Base-by-base conservation (phyloP, 2,797 vertebrate genomes). In the Tiaroga cobitis region DNA sequence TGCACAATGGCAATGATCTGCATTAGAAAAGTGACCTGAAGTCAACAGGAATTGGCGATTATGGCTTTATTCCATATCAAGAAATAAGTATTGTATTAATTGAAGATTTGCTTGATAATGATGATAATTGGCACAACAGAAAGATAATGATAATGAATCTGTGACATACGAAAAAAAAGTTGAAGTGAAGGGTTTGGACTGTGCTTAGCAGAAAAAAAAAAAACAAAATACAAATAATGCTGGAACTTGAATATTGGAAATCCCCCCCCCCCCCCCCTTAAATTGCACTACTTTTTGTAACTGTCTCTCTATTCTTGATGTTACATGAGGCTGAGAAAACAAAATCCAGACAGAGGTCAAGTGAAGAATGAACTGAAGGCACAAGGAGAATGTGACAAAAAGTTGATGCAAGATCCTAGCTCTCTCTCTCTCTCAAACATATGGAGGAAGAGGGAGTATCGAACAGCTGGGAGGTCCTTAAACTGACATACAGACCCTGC, bases 281-380 rank as follows among this genome's bases (percentile, higher is more conserved):
- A 80, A 59, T 5, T 21, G 46, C 8, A 61, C 8, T 78, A 18
- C 21, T 39, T 32, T 65, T n/a, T 79, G 18, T 67, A 49, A 80
- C 16, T 63, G 37, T 18, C 15, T 83, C 88, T n/a, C n/a, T n/a
- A n/a, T n/a, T n/a, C n/a, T n/a, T n/a, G n/a, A 87, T 39, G 86
- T 81, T 76, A 41, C 21, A 65, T 81, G 29, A 73, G 24, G 54
- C 8, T 37, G 24, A 18, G 24, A 69, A 5, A 81, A 67, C 63
- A 51, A 51, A 81, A 72, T 3, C 67, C 8, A 72, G 69, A 10
- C 37, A 72, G 54, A 73, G 80, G 80, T 70, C 49, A 82, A 72
- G 37, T 29, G 18, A 73, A 82, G 51, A 54, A 72, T 43, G 10
- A 73, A 82, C 68, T 54, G 43, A 81, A 37, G 10, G 9, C 16